phyloP scores from a whole-genome alignment of 1,140 invertebrate species.

The Plutomurus gul region DNA sequence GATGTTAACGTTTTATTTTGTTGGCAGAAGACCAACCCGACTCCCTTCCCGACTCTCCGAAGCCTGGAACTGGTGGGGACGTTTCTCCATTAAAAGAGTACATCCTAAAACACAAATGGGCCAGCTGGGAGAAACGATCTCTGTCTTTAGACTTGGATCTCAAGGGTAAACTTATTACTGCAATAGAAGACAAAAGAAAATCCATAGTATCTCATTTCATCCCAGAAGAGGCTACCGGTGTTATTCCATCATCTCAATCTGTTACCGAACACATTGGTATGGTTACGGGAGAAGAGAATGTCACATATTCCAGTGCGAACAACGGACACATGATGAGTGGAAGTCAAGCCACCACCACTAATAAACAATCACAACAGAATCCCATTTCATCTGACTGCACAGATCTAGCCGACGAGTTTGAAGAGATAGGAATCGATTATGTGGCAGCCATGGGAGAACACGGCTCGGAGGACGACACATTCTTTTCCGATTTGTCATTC shows the following conservation, averaged over 20 bases:
- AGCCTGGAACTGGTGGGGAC: constrained; percentile 38
- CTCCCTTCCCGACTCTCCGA: constrained; percentile 48
- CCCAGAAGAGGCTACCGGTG: constrained; percentile 44
- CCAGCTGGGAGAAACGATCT: constrained; percentile 49
- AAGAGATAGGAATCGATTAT: constrained; percentile 42
- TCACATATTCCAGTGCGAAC: neutral
- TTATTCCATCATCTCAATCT: constrained; percentile 10
- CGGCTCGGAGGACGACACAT: constrained; percentile 2
- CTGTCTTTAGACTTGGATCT: constrained; percentile 50
- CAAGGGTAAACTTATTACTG: constrained; percentile 51
- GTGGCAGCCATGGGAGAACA: neutral
- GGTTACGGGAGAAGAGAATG: neutral
- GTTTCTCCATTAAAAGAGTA: constrained; percentile 53
- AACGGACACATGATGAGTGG: neutral
- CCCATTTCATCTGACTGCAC: neutral
- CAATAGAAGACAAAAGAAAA: constrained; percentile 52
- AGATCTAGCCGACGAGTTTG: neutral
- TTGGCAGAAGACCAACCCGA: constrained; percentile 40
- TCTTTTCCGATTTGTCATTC: constrained; percentile 23
- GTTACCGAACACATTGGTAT: constrained; percentile 41
- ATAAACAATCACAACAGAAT: neutral
- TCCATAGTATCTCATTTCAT: constrained; percentile 50
- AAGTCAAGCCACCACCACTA: neutral
- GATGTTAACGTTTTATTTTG: constrained; percentile 14
- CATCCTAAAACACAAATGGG: constrained; percentile 51